These are phyloP conservation scores for Urosaurus nigricauda DNA, from an alignment of 2,797 vertebrate species.

Conservation along the genomic window DNA sequence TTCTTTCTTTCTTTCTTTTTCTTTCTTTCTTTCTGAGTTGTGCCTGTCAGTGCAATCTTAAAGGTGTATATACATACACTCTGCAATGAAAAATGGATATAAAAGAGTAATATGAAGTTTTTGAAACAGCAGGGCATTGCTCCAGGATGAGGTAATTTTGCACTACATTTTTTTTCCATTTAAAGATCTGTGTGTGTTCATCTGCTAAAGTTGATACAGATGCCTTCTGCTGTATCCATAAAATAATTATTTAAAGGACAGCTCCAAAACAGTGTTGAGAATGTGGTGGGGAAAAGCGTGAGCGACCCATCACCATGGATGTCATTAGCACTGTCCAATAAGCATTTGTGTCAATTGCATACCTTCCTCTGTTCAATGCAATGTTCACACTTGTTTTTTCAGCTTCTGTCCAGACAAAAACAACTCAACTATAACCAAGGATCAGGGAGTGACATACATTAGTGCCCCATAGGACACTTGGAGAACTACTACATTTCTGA, in stretches of 20 bases:
- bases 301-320: not conserved
- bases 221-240: not conserved
- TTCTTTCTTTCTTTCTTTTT: not conserved
- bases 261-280: not conserved
- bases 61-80: not conserved
- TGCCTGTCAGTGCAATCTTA: not conserved
- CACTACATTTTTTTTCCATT: not conserved
- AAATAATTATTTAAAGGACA: constrained; percentile 1
- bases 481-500: not conserved
- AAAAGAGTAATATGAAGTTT: constrained; percentile 21
- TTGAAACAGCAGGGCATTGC: constrained; percentile 18
- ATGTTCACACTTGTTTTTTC: not conserved
- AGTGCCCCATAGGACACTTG: not conserved
- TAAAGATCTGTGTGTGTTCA: not conserved
- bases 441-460: too few relatives aligned
- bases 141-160: constrained; percentile 22
- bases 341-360: not conserved
- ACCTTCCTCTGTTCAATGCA: too few relatives aligned
- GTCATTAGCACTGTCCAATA: not conserved
- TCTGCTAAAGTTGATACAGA: not conserved
- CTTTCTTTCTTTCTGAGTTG: not conserved
- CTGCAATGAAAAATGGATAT: constrained; percentile 12
- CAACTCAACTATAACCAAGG: not conserved
- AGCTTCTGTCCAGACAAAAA: not conserved
- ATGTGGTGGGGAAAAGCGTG: not conserved